Evolutionary conservation across 2,113 vertebrate species (phyloP).

Genomic region (Chaetura pelagica): DNA sequence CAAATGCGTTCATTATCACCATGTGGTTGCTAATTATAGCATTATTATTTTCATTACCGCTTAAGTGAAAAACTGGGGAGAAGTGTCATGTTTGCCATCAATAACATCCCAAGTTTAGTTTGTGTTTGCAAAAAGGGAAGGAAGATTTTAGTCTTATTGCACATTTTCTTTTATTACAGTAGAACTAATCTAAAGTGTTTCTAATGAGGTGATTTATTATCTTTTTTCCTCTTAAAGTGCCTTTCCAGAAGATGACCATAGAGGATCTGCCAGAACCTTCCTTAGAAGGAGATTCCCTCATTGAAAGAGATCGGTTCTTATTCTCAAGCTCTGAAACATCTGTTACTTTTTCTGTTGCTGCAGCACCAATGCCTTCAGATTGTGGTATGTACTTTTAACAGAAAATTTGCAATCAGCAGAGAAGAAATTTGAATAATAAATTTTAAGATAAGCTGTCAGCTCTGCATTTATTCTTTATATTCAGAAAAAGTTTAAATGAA

Average conservation of each 20-base stretch:
- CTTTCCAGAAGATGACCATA: conserved; percentile 84
- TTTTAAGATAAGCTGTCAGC: not conserved
- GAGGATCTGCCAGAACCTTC: conserved; percentile 78
- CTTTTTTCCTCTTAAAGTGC: conserved; percentile 46
- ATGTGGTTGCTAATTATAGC: not conserved
- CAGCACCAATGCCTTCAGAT: conserved; percentile 94
- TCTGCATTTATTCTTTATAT: not conserved
- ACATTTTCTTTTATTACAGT: fast-evolving
- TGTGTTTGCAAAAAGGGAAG: not conserved
- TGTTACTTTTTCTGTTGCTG: conserved; percentile 90
- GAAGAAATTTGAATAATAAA: not conserved
- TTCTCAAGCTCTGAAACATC: conserved; percentile 75
- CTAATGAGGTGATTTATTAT: not conserved
- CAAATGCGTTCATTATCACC: not conserved
- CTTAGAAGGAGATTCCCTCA: conserved; percentile 78
- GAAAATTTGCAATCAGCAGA: not conserved
- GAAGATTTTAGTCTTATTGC: not conserved
- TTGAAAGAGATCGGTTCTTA: conserved; percentile 74
- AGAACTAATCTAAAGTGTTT: not conserved
- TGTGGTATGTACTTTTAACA: conserved; percentile 82
- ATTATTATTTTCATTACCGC: not conserved
- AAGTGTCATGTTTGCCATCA: not conserved
- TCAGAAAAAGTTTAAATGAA: not conserved
- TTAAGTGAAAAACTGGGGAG: not conserved
- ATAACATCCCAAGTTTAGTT: not conserved